These are phyloP conservation scores for Poicephalus meyeri DNA, from an alignment of 2,113 vertebrate genomes.

Conservation along the genomic window DNA sequence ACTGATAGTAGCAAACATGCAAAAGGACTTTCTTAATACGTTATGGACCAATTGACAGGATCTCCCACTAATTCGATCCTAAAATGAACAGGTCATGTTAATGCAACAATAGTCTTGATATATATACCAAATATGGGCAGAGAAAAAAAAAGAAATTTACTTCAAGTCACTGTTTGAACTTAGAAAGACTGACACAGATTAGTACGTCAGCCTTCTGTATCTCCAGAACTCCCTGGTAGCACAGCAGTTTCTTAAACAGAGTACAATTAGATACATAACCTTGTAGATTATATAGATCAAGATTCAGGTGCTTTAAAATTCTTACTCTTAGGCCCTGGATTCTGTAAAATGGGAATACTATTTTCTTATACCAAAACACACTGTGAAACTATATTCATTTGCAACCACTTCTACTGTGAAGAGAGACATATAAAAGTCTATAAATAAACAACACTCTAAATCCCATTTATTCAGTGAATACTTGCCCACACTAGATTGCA, in stretches of 20 bases:
- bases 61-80: background rate
- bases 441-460: conserved; percentile 39
- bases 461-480: conserved; percentile 29
- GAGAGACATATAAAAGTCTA: background rate
- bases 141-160: background rate
- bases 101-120: background rate
- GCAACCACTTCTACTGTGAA: background rate
- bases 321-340: background rate
- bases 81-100: background rate
- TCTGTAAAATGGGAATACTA: background rate
- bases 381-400: background rate
- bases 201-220: background rate
- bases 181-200: background rate
- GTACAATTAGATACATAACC: background rate
- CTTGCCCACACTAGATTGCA: conserved; percentile 36
- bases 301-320: background rate
- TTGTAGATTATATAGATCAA: background rate
- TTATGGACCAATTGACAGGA: background rate
- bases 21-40: background rate
- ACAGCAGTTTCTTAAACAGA: background rate
- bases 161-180: background rate
- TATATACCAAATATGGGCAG: background rate
- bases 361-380: background rate
- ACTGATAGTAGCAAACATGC: background rate
- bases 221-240: background rate